Percentiles rank a stretch among this genome's conserved stretches.
These are phyloP conservation scores for Mus musculus DNA, from an alignment of 2,113 vertebrate species.

Conservation along the genomic window GRCm39 chr4:75181501-75182000, in stretches of 20 bases:
- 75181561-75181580: not conserved
- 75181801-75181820: not conserved
- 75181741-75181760: not conserved
- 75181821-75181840: not conserved
- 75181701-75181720: not conserved
- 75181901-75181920: not conserved
- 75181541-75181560: not conserved
- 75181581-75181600: not conserved
- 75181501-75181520: not conserved
- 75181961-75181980: conserved; percentile 41
- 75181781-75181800: conserved; percentile 1
- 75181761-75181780: not conserved
- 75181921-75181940: not conserved
- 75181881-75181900: not conserved
- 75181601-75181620: not conserved
- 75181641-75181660: not conserved
- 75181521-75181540: not conserved
- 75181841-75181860: not conserved
- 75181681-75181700: not conserved
- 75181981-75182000: conserved; percentile 62
- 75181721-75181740: not conserved
- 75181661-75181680: not conserved
- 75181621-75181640: not conserved
- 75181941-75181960: not conserved
- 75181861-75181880: not conserved